Evolutionary conservation across 2,797 vertebrate genomes (phyloP), one percentile per base, ranked within the genome.

Genomic region (Notolepis coatsorum): DNA sequence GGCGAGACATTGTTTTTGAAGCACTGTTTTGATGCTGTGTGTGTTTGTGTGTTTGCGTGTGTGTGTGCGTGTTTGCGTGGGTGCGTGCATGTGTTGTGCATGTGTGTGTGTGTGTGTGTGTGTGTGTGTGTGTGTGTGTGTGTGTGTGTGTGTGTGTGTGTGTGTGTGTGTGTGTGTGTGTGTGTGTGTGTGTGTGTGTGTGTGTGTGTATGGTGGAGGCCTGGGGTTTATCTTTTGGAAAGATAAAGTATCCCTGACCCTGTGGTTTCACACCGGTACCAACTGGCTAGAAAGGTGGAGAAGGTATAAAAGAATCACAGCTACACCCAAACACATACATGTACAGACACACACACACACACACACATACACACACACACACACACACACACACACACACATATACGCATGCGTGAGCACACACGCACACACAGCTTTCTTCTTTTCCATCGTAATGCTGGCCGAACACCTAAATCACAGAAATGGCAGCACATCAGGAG

Each of bases 401-500:
- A 18, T 67, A 43, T 73, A 39, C 27, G 2, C 15, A 39, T 52
- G 23, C 28, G 23, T 51, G 51, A 50, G 30, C 57, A 38, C 57
- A 48, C 61, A 37, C 75, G 24, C 60, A 30, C 73, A 52, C 73
- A 48, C 61, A 80, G 67, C 69, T 80, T 73, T 77, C 73, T 71
- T 71, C 84, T 75, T 73, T 80, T 87, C 87, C 79, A 81, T 76
- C 74, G 71, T 70, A 85, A 88, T 82, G 80, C 81, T 64, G 78
- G 80, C 69, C 74, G 68, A 82, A 75, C 84, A 87, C 79, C 89
- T 91, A 91, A 92, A 92, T 91, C 88, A 92, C 85, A 84, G 80
- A 87, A 92, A 92, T 89, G 88, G 87, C 88, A 80, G 84, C 84
- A 80, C 87, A 92, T 93, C 89, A 93, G 80, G 82, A 79, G 82